Base-by-base conservation (phyloP, 2,797 vertebrate species). In the Myotis daubentonii region DNA sequence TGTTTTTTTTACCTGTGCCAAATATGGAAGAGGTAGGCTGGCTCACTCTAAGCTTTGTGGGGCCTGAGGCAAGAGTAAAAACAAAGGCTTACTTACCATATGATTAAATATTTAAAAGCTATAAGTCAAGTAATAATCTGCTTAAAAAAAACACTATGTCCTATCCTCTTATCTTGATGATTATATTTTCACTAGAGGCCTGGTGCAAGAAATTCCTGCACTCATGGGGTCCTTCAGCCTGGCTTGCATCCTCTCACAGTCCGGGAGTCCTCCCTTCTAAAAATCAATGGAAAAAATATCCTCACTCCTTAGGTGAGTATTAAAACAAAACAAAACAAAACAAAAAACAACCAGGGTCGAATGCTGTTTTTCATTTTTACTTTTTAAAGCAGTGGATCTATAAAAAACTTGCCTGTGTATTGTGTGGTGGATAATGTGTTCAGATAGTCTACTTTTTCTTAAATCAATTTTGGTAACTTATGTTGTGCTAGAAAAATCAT, bases 381-480 rank as follows among this genome's bases (percentile, higher is more conserved):
- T 38, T 78, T 90, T 47, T 80, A 76, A 85, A 76, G 30, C 47
- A 53, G 33, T 72, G 4, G 28, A 53, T 74, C 25, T 87, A 38
- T 84, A 90, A 72, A 88, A 81, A 88, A 66, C 6, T 71, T 82
- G 28, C 75, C 8, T 79, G n/a, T 88, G 38, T 74, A 38, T 60
- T 83, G 41, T 47, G 20, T 72, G 23, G 28, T 75, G 57, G 41
- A 23, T 68, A 71, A 84, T 80, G 28, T 87, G 47, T 87, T 91
- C 28, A 71, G 57, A 55, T 36, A 87, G 51, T 76, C 2, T 80
- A 78, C 7, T 41, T 78, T 89, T 85, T 71, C 65, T 71, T 85
- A 38, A 96, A 23, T 89, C 75, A 90, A 92, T 93, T 88, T 92
- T 66, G 41, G 30, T 88, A 53, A 87, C 90, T 87, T 95, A 38